These are phyloP conservation scores for Venturia canescens DNA, from an alignment of 1,140 invertebrate genomes.

Conservation along the genomic window DNA sequence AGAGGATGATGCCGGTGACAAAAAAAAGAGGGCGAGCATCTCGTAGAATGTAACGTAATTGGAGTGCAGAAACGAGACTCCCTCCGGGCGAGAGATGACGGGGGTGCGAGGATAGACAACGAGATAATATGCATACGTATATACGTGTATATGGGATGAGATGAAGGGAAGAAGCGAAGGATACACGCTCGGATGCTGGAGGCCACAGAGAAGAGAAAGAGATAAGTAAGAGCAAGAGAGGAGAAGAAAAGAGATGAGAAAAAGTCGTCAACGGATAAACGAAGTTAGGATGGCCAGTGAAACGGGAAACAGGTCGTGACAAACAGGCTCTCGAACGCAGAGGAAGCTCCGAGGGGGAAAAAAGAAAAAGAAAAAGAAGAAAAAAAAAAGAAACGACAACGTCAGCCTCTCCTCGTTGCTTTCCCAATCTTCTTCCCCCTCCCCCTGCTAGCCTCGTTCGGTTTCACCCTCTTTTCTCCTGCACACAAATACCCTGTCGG, in stretches of 20 bases:
- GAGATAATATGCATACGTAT: constrained; percentile 2
- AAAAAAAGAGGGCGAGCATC: background rate
- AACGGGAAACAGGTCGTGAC: no score
- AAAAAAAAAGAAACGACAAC: background rate
- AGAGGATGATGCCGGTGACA: background rate
- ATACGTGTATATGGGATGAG: background rate
- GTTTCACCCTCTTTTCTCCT: background rate
- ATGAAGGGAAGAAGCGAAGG: background rate
- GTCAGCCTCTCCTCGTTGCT: background rate
- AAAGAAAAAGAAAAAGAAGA: background rate
- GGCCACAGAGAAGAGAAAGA: background rate
- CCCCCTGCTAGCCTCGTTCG: constrained; percentile 23
- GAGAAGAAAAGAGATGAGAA: background rate
- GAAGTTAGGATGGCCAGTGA: no score
- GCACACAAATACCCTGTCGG: no score
- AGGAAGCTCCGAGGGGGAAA: background rate
- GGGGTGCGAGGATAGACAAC: background rate
- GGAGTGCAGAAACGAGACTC: constrained; percentile 4
- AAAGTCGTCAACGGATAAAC: no score
- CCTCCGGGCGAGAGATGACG: background rate
- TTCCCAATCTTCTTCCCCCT: constrained; percentile 13
- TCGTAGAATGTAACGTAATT: background rate
- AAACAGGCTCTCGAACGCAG: no score
- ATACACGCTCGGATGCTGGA: background rate
- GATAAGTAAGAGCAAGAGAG: background rate